phyloP scores from a whole-genome alignment of 2,888 invertebrate species.

The Pyrrhia umbra region DNA sequence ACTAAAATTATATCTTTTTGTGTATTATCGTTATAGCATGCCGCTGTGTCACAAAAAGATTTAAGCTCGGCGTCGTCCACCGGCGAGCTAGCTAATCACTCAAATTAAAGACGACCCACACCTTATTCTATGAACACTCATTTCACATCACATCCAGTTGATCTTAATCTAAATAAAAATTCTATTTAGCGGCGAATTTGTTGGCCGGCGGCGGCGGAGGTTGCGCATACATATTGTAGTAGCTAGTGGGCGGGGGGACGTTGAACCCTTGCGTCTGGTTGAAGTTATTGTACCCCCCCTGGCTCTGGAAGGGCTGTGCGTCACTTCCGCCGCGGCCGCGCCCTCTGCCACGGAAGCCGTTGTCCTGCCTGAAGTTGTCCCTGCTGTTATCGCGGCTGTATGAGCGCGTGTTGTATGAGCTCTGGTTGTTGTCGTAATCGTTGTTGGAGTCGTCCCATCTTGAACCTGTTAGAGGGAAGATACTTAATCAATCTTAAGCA shows the following conservation, averaged over 20 bases:
- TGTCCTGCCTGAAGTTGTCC: slow-evolving; percentile 66
- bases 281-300: slow-evolving; percentile 35
- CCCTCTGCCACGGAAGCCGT: slow-evolving; percentile 76
- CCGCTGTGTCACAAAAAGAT: background rate
- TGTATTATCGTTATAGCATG: background rate
- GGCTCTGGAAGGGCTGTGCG: slow-evolving; percentile 2
- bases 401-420: slow-evolving; percentile 56
- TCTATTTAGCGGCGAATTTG: slow-evolving; percentile 68
- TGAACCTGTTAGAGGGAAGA: slow-evolving; percentile 63
- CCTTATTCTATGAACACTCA: slow-evolving; percentile 45
- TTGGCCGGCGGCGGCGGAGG: slow-evolving; percentile 79
- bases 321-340: slow-evolving; percentile 59
- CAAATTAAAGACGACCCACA: slow-evolving; percentile 14
- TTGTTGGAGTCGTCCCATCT: slow-evolving; percentile 75
- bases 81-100: slow-evolving; percentile 9
- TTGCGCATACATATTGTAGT: slow-evolving; percentile 86
- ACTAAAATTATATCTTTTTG: background rate
- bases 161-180: slow-evolving; percentile 36
- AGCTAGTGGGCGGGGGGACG: slow-evolving; percentile 78
- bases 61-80: background rate
- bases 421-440: slow-evolving; percentile 58
- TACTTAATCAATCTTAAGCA: slow-evolving; percentile 7
- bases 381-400: slow-evolving; percentile 54
- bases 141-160: slow-evolving; percentile 59
- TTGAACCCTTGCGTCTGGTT: slow-evolving; percentile 59